Percentiles rank a stretch among this genome's conserved stretches.
Conservation (phyloP, 2,888 invertebrate species). For the Acanthococcus lagerstroemiae region DNA sequence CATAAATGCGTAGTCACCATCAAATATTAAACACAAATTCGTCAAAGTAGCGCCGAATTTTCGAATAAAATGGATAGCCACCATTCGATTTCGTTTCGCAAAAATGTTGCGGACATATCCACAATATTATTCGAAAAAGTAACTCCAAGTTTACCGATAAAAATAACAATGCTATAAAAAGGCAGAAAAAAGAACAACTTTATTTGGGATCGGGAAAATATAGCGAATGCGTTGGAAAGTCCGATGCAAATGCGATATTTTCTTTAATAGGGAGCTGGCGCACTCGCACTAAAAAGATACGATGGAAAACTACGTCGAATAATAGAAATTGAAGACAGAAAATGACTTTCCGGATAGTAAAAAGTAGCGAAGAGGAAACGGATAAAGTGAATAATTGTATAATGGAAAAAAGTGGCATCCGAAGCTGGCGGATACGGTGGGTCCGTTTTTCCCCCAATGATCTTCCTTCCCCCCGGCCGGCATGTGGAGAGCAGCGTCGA, state of each 20-base stretch:
- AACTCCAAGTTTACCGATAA: too few relatives aligned
- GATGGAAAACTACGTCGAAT: conserved; percentile 14
- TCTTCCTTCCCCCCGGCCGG: not conserved
- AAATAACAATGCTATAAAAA: too few relatives aligned
- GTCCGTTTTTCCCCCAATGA: conserved; percentile 23
- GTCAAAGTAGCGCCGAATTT: too few relatives aligned
- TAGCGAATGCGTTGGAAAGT: too few relatives aligned
- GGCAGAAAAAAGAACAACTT: too few relatives aligned
- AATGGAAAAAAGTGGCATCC: conserved; percentile 28
- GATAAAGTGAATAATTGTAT: conserved; percentile 30
- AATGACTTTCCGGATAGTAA: conserved; percentile 29
- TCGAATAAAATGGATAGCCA: too few relatives aligned
- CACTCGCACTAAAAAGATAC: conserved; percentile 15
- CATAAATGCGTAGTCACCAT: too few relatives aligned
- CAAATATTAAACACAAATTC: too few relatives aligned
- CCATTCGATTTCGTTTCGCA: too few relatives aligned
- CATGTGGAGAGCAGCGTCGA: not conserved
- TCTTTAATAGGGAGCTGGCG: not conserved
- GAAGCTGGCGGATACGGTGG: conserved; percentile 20
- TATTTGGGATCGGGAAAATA: too few relatives aligned
- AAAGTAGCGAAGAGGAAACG: conserved; percentile 30
- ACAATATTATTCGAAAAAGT: too few relatives aligned
- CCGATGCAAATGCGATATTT: not conserved
- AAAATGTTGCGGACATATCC: too few relatives aligned
- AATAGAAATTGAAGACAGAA: conserved; percentile 28